Evolutionary conservation across 2,888 invertebrate genomes (phyloP).

Genomic region (Seira musarum): DNA sequence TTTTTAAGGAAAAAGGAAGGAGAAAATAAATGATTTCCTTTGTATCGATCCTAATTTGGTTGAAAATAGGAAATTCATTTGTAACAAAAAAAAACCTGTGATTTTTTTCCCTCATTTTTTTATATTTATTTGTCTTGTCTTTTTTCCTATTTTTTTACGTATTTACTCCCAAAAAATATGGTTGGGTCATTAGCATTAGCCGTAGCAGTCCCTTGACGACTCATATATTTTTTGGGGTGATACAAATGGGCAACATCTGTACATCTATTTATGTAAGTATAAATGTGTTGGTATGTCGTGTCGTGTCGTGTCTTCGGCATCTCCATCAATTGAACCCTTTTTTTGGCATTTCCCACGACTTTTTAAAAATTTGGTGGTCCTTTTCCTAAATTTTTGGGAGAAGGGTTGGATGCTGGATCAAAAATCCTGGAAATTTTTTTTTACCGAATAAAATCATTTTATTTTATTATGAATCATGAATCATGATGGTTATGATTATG

Average conservation of each 20-base stretch:
- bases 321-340: constrained; percentile 54
- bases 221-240: constrained; percentile 17
- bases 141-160: constrained; percentile 17
- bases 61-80: neutral
- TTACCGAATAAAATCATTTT: neutral
- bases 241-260: constrained; percentile 54
- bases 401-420: neutral
- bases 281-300: no score
- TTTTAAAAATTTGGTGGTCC: neutral
- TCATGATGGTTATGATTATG: neutral
- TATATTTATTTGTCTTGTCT: constrained; percentile 57
- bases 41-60: no score
- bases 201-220: neutral
- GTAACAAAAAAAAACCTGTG: neutral
- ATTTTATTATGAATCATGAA: no score
- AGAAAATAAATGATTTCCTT: no score
- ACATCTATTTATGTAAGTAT: constrained; percentile 6
- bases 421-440: no score
- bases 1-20: no score
- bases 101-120: constrained; percentile 21
- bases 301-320: no score
- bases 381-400: neutral
- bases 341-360: constrained; percentile 51
- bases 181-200: neutral
- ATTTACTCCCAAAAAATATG: neutral